phyloP scores from a whole-genome alignment of 2,888 invertebrate species.

The Drosophila lutescens region DNA sequence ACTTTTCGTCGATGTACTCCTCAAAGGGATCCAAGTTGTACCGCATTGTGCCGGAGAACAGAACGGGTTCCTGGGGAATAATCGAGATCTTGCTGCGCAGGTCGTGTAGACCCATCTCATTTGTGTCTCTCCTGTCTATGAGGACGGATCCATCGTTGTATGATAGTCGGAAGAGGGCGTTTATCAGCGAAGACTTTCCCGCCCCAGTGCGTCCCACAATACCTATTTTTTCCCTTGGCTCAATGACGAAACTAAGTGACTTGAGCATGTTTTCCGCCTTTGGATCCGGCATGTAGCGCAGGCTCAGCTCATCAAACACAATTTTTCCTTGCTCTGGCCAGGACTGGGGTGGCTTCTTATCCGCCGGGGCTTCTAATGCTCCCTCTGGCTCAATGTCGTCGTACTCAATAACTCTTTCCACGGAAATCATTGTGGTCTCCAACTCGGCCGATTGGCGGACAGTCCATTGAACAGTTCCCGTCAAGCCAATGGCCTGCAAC shows the following conservation, averaged over 20 bases:
- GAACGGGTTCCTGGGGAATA: constrained; percentile 93
- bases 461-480: constrained; percentile 90
- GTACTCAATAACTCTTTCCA: constrained; percentile 92
- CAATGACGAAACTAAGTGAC: constrained; percentile 87
- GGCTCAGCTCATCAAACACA: constrained; percentile 88
- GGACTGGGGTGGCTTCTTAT: constrained; percentile 87
- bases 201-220: constrained; percentile 91
- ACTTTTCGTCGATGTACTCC: constrained; percentile 90
- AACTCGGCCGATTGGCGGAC: constrained; percentile 96
- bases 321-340: constrained; percentile 91
- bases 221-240: constrained; percentile 88
- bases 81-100: constrained; percentile 91
- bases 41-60: constrained; percentile 94
- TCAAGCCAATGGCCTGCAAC: constrained; percentile 87
- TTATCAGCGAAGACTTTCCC: constrained; percentile 89
- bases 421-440: constrained; percentile 95
- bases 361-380: constrained; percentile 87
- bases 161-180: constrained; percentile 91
- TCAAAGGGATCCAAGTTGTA: constrained; percentile 96
- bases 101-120: constrained; percentile 89
- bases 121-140: constrained; percentile 92
- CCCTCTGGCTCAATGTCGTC: constrained; percentile 84
- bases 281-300: constrained; percentile 88
- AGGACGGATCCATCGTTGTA: constrained; percentile 90
- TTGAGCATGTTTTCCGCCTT: constrained; percentile 90